Conservation (phyloP, 2,797 vertebrate species). For the Tokudaia tokunoshimensis region DNA sequence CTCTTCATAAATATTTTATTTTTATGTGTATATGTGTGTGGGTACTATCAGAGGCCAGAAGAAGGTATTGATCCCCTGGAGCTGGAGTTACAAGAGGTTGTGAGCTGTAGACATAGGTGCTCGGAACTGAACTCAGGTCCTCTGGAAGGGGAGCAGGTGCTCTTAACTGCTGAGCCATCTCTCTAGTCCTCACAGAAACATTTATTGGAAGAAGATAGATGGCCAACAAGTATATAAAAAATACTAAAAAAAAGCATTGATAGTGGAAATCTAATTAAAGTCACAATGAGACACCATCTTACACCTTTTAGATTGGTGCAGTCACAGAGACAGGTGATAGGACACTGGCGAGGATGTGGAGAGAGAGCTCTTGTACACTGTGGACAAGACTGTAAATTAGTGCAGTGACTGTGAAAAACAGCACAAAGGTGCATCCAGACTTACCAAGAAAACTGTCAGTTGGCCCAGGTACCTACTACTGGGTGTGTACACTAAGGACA, state of each 20-base stretch:
- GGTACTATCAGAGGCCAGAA: not conserved
- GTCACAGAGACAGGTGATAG: not conserved
- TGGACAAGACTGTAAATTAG: not conserved
- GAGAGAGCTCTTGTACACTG: accelerated
- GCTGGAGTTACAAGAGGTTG: not conserved
- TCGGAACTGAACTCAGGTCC: not conserved
- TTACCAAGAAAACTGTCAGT: not conserved
- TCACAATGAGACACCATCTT: not conserved
- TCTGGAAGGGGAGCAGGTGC: not conserved
- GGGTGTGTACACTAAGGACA: not conserved
- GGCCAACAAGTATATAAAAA: not conserved
- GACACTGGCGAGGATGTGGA: not conserved
- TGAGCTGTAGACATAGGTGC: not conserved
- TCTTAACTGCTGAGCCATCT: not conserved
- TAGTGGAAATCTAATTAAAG: not conserved
- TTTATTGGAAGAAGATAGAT: not conserved
- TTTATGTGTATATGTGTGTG: not conserved
- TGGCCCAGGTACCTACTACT: not conserved
- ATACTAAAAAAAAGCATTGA: not conserved
- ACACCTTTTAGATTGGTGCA: not conserved
- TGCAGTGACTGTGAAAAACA: not conserved
- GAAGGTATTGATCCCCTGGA: not conserved
- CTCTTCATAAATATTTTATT: not conserved
- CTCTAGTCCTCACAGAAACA: not conserved
- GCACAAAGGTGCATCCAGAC: not conserved